Percentiles rank a stretch among this genome's conserved stretches.
Evolutionary conservation across 2,888 invertebrate species (phyloP).

Genomic region (Protophormia terraenovae): DNA sequence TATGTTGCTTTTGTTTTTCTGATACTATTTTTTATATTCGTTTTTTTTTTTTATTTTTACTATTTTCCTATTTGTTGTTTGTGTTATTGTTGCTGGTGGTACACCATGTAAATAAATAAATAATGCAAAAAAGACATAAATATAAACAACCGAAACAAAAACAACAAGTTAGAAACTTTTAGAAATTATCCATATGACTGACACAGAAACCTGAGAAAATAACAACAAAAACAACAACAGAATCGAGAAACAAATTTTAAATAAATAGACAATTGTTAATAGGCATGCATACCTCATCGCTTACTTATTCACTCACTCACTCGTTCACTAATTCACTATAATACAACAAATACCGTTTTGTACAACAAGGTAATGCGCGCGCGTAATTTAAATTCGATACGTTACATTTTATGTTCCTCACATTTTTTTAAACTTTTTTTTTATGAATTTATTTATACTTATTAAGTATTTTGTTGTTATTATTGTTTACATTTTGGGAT

Average conservation of each 20-base stretch:
- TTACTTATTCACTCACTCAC: neutral
- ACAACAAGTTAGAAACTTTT: conserved; percentile 29
- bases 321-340: neutral
- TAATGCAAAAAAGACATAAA: conserved; percentile 71
- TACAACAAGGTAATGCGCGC: conserved; percentile 60
- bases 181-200: conserved; percentile 63
- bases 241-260: neutral
- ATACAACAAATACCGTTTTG: conserved; percentile 19
- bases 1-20: conserved; percentile 58
- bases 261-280: conserved; percentile 34
- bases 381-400: conserved; percentile 62
- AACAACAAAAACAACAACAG: conserved; percentile 20
- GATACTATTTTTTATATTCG: conserved; percentile 30
- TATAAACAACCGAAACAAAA: conserved; percentile 65
- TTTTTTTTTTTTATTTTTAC: conserved; percentile 15
- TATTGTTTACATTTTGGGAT: conserved; percentile 19
- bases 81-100: conserved; percentile 63
- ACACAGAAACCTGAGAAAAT: conserved; percentile 64
- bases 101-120: conserved; percentile 68
- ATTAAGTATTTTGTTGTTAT: neutral
- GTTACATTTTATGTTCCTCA: conserved; percentile 27
- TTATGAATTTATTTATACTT: conserved; percentile 4
- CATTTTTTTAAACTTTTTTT: conserved; percentile 22
- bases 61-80: conserved; percentile 3
- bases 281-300: conserved; percentile 11